Evolutionary conservation across 1,140 invertebrate species (phyloP), one percentile per base, ranked within the genome.

Genomic region (Drosophila truncata): DNA sequence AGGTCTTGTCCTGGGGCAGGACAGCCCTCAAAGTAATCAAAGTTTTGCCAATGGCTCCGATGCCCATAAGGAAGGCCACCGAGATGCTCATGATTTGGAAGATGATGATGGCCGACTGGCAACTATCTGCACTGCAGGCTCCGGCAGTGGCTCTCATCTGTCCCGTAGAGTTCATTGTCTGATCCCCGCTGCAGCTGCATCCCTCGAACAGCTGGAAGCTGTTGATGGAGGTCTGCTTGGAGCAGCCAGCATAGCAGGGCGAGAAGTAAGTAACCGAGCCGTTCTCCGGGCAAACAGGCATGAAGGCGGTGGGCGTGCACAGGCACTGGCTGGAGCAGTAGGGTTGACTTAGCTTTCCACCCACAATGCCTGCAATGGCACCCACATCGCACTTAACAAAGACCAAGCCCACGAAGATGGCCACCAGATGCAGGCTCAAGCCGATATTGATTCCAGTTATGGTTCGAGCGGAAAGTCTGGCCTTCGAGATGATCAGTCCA

Each of bases 161-260:
- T 1, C 69, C 64, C 7, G 52, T 49, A 41, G 60, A 33, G 14
- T 90, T 67, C 18, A 69, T 23, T 2, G 62, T 62, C 55, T 88
- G 82, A 23, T 93, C 80, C 13, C 82, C 50, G 11, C 93, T 91
- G 81, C 95, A 95, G n/a, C 73, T 90, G 82, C 95, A 95, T 29
- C 92, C 93, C 44, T 86, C 91, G 80, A 94, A 96, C 4, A 93
- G 75, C 92, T 93, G 76, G 44, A 93, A 80, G 44, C 90, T 92
- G 61, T 93, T 93, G 25, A 93, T 88, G 10, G 91, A 67, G 13
- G 92, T 78, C 10, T 92, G 70, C 1, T 64, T 52, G 4, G 85
- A 90, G 83, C 96, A 97, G 16, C 96, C 96, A 33, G 96, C 96
- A 72, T 95, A 95, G 88, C 96, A 97, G 10, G 96, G 94, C 11